Evolutionary conservation across 1,140 invertebrate species (phyloP).

Genomic region (Sycophila sp.): DNA sequence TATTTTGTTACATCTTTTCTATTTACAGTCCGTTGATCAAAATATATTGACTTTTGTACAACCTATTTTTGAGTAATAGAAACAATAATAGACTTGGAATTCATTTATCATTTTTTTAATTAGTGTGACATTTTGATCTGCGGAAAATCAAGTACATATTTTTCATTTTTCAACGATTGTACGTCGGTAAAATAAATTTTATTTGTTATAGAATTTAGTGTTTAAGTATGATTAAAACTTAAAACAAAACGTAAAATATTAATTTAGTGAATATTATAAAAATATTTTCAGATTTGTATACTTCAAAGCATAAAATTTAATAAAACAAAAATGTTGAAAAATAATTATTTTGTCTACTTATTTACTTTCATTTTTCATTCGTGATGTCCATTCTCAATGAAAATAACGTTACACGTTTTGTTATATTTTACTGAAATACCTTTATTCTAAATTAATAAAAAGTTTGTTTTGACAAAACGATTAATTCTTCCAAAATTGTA

Average conservation of each 20-base stretch:
- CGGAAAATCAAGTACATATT: neutral
- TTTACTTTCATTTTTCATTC: no score
- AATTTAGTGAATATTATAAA: slow-evolving; percentile 1
- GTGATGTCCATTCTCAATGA: no score
- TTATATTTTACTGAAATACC: neutral
- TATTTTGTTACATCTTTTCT: slow-evolving; percentile 11
- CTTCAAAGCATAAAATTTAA: slow-evolving; percentile 2
- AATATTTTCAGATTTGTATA: slow-evolving; percentile 20
- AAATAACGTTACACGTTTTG: no score
- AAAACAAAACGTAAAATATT: neutral
- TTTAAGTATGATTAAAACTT: neutral
- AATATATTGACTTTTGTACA: neutral
- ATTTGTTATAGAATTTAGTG: neutral
- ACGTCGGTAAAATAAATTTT: neutral
- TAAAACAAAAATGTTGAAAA: neutral
- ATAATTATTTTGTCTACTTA: neutral
- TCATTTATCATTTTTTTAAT: no score
- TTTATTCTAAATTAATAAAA: slow-evolving; percentile 12
- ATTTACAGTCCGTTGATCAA: neutral
- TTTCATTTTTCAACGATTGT: neutral
- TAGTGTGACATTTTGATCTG: neutral
- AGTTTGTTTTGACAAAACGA: slow-evolving; percentile 1
- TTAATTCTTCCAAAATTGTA: slow-evolving; percentile 14
- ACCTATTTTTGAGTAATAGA: no score
- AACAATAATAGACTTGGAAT: no score